Evolutionary conservation across 2,797 vertebrate species (phyloP).

Genomic region (Manis crassicaudata): DNA sequence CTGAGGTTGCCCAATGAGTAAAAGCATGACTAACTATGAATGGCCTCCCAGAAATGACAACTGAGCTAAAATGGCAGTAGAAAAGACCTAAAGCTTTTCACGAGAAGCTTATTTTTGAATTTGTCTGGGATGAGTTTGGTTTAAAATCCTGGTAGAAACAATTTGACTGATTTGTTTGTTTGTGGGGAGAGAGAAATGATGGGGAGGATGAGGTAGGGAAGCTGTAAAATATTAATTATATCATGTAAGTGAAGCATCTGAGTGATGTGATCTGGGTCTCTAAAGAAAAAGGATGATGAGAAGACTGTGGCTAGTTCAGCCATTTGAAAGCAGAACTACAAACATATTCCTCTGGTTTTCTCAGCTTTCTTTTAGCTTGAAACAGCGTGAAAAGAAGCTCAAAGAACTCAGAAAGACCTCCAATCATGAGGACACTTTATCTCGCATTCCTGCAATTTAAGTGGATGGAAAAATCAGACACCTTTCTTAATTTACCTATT

Average conservation of each 20-base stretch:
- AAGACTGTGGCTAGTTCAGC: neutral
- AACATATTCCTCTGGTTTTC: neutral
- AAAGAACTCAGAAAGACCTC: neutral
- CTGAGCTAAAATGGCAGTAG: constrained; percentile 19
- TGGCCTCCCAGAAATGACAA: neutral
- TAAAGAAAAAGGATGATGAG: neutral
- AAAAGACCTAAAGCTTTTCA: neutral
- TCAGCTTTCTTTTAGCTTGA: neutral
- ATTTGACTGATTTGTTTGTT: neutral
- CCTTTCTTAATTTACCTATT: neutral
- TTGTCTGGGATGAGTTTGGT: constrained; percentile 18
- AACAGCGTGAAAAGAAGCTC: neutral
- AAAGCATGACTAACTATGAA: neutral
- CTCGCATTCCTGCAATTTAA: constrained; percentile 8
- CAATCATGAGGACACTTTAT: neutral
- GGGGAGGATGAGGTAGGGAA: neutral
- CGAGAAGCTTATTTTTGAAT: constrained; percentile 34
- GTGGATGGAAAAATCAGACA: neutral
- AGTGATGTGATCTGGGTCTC: neutral
- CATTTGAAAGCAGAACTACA: constrained; percentile 31
- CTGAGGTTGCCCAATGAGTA: neutral
- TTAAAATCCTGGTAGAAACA: constrained; percentile 49
- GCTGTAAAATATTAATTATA: constrained; percentile 47
- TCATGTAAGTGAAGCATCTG: constrained; percentile 22
- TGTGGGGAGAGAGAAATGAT: neutral